Evolutionary conservation across 2,888 invertebrate species (phyloP), one percentile per base, ranked within the genome.

Genomic region (Acanthacorydalis orientalis): DNA sequence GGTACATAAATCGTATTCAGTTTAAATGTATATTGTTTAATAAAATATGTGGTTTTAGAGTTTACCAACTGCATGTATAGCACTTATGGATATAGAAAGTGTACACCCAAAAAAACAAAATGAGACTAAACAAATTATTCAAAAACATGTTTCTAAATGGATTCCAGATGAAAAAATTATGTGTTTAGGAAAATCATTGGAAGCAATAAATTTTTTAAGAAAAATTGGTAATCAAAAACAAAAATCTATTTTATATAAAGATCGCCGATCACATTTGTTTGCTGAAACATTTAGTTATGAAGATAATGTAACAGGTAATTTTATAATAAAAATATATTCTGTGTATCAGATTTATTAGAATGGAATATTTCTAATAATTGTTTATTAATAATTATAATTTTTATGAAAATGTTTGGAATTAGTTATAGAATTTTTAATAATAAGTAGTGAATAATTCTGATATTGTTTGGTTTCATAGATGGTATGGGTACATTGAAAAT

Each of bases 131-230:
- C 76, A 78, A 54, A 69, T 69, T 55, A 69, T 81, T n/a, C 79
- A 82, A 58, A 71, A 67, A 57, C 61, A 58, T 54, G 66, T 88
- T 39, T 72, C 76, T 8, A 82, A 80, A 62, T 78, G 83, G 74
- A 64, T 88, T 48, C 88, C 90, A 0, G 81, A 84, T 52, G 87
- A 88, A 60, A 95, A 90, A 66, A 57, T 90, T 1, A 74, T 83
- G 63, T 73, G 75, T 48, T 63, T 93, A 51, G 89, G 91, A 57
- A 85, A 82, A 57, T 70, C 72, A 52, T 65, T 72, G 0, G 88
- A 89, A 67, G 83, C 80, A 1, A 62, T 92, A 31, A 82, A 88
- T 60, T 56, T 88, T 32, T 65, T 90, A 48, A 68, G 83, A 49
- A 60, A 57, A 56, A 80, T 92, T 59, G 86, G 88, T 3, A 80